A percentile compares a stretch with the other conserved stretches of the same genome.
Evolutionary conservation across 2,113 vertebrate species (phyloP).

Genomic region (Hymenochirus boettgeri): DNA sequence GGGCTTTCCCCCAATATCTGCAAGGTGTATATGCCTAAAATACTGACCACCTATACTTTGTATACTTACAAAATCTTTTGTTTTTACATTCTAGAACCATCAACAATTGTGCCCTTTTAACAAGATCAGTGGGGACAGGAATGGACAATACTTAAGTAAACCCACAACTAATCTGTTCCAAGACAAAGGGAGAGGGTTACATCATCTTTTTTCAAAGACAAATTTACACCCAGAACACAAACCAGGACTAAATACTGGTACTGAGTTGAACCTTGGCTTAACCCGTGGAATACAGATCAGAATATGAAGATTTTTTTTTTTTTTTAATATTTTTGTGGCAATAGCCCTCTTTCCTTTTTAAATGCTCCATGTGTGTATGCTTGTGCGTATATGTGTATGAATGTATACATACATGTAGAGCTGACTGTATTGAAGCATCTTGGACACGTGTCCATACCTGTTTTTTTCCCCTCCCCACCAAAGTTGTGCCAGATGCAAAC

Average conservation of each 20-base stretch:
- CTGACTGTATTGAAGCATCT: no score
- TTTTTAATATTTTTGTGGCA: constrained; percentile 10
- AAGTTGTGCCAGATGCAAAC: no score
- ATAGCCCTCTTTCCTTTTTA: constrained; percentile 1
- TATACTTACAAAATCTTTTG: no score
- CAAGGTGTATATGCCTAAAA: no score
- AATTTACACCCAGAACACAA: background rate
- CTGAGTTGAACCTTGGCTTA: background rate
- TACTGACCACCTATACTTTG: no score
- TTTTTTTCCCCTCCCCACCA: no score
- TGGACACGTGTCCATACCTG: no score
- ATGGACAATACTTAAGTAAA: constrained; percentile 8
- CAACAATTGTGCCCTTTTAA: background rate
- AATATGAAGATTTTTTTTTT: constrained; percentile 17
- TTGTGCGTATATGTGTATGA: background rate
- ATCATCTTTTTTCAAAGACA: background rate
- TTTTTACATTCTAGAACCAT: constrained; percentile 7
- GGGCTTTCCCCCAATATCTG: no score
- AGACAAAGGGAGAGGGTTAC: constrained; percentile 6
- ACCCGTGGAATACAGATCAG: constrained; percentile 4
- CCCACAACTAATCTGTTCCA: background rate
- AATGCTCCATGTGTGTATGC: constrained; percentile 1
- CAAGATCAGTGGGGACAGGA: background rate
- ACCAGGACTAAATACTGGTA: constrained; percentile 19
- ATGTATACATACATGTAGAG: no score